Evolutionary conservation across 1,140 invertebrate genomes (phyloP).

Genomic region (Artemia franciscana): DNA sequence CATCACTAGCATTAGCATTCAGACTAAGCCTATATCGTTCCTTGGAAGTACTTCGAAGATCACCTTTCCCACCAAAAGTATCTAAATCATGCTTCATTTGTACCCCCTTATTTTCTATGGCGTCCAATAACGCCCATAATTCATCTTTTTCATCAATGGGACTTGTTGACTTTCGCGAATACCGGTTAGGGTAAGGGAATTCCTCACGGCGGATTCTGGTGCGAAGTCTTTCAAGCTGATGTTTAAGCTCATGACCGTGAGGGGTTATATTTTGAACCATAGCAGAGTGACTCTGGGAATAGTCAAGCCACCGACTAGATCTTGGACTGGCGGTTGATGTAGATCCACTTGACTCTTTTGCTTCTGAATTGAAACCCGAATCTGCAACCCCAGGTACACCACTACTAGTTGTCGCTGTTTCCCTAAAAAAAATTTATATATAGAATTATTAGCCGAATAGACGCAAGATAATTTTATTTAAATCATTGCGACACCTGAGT

Average conservation of each 20-base stretch:
- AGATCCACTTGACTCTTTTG: conserved; percentile 3
- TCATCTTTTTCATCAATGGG: conserved; percentile 35
- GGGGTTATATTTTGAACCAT: background rate
- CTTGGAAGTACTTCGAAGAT: background rate
- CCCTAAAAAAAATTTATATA: background rate
- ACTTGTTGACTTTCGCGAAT: background rate
- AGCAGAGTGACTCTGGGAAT: background rate
- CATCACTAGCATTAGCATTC: background rate
- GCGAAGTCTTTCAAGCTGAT: conserved; percentile 6
- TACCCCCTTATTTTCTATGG: conserved; percentile 52
- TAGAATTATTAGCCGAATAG: background rate
- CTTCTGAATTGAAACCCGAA: conserved; percentile 10
- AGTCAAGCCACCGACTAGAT: conserved; percentile 4
- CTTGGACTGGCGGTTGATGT: conserved; percentile 2
- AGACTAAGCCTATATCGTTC: background rate
- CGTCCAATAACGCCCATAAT: conserved; percentile 55
- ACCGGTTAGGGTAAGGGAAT: background rate
- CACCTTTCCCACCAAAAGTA: background rate
- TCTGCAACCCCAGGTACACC: conserved; percentile 1
- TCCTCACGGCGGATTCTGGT: background rate
- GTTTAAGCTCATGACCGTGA: background rate
- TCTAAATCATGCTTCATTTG: conserved; percentile 42
- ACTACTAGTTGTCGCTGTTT: background rate
- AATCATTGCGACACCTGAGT: background rate
- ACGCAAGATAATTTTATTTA: background rate